phyloP scores from a whole-genome alignment of 1,140 invertebrate species.

The Aleiodes sp. region DNA sequence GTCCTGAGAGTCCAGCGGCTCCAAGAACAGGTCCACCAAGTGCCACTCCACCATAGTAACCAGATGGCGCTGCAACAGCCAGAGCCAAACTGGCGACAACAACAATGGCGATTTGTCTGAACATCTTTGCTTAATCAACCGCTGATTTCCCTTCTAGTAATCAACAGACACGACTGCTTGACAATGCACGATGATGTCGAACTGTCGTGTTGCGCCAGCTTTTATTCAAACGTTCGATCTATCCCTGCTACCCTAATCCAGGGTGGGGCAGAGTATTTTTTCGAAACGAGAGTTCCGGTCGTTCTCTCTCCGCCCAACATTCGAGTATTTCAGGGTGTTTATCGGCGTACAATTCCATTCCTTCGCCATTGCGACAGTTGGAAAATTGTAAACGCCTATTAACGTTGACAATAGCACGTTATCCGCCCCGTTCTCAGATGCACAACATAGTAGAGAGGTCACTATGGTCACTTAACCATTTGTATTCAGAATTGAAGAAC shows the following conservation, averaged over 20 bases:
- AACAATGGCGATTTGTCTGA: conserved; percentile 45
- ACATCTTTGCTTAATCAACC: conserved; percentile 47
- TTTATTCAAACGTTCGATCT: conserved; percentile 52
- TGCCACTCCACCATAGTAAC: conserved; percentile 45
- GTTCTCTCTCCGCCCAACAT: conserved; percentile 36
- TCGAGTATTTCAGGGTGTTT: conserved; percentile 44
- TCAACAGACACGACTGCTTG: conserved; percentile 28
- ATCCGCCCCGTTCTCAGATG: background rate
- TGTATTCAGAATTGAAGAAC: background rate
- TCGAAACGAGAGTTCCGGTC: too few relatives aligned
- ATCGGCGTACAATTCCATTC: background rate
- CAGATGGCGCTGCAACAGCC: conserved; percentile 54
- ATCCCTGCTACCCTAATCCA: conserved; percentile 28
- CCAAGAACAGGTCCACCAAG: conserved; percentile 52
- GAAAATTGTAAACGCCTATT: background rate
- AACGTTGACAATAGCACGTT: background rate
- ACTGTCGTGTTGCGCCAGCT: conserved; percentile 43
- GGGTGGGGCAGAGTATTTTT: conserved; percentile 60
- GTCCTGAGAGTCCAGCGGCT: conserved; percentile 51
- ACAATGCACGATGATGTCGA: conserved; percentile 50
- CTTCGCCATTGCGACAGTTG: background rate
- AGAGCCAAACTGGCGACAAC: conserved; percentile 50
- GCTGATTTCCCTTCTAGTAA: conserved; percentile 12
- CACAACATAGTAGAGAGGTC: background rate
- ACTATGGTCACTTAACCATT: background rate